phyloP scores from a whole-genome alignment of 2,797 vertebrate genomes.

The Oreortyx pictus region DNA sequence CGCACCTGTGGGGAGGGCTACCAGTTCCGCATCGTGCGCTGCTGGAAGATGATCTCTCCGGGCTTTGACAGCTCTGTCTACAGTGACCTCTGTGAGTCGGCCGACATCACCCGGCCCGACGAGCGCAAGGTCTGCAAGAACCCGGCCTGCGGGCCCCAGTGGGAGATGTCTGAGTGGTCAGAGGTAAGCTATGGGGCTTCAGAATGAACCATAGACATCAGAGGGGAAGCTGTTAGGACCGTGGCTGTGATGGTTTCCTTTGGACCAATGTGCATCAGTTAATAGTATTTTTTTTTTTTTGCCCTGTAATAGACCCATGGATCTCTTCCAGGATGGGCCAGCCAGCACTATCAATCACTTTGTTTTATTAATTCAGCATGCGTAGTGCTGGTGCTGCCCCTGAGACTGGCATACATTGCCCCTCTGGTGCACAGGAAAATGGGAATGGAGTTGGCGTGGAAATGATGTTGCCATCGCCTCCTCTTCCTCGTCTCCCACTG shows the following conservation, averaged over 20 bases:
- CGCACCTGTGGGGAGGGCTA: conserved; percentile 94
- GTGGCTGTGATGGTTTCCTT: rapidly evolving
- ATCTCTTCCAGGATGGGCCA: background rate
- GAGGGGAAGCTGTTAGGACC: rapidly evolving
- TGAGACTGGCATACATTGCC: background rate
- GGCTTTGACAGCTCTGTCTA: conserved; percentile 98
- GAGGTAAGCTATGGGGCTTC: conserved; percentile 80
- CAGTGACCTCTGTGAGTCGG: conserved; percentile 92
- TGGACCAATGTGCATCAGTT: rapidly evolving
- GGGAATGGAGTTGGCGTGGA: rapidly evolving
- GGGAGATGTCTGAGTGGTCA: conserved; percentile 97
- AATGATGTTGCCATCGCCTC: rapidly evolving
- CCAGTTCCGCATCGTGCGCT: conserved; percentile 94
- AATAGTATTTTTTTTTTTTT: background rate
- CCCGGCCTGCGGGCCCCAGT: conserved; percentile 94
- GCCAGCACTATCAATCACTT: rapidly evolving
- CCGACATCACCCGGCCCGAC: conserved; percentile 89
- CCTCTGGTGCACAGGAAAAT: background rate
- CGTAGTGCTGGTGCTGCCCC: background rate
- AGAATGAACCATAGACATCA: rapidly evolving
- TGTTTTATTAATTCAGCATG: rapidly evolving
- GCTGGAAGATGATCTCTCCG: conserved; percentile 98
- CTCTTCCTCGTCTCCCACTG: background rate
- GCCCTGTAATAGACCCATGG: background rate
- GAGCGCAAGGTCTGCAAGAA: conserved; percentile 93